Evolutionary conservation across 2,797 vertebrate species (phyloP).

Genomic region (Scolopax rusticola): DNA sequence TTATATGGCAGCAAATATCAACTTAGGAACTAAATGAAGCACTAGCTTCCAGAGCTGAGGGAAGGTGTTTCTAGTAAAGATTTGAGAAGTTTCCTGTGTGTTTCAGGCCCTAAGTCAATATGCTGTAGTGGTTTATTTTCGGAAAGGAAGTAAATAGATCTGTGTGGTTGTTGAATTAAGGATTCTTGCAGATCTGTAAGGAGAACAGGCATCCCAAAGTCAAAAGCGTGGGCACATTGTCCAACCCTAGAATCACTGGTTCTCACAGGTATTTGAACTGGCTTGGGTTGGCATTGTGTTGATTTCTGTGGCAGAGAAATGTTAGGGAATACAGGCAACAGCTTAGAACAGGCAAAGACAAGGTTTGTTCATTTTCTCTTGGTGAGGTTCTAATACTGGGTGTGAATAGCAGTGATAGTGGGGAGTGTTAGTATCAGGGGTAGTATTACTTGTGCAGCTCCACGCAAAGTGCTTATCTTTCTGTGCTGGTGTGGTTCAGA

Average conservation of each 20-base stretch:
- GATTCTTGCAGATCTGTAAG: neutral
- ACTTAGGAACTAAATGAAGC: neutral
- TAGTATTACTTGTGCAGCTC: neutral
- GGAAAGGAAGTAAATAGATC: neutral
- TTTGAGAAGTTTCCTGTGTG: neutral
- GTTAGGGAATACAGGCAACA: neutral
- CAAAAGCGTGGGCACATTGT: fast-evolving
- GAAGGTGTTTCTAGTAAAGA: neutral
- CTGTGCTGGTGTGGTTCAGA: neutral
- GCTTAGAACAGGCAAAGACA: neutral
- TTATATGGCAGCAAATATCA: neutral
- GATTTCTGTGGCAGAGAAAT: neutral
- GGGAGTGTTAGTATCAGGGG: neutral
- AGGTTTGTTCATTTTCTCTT: neutral
- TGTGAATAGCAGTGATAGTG: neutral
- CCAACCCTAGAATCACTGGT: neutral
- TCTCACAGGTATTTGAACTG: neutral
- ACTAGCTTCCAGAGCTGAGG: neutral
- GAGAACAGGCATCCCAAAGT: neutral
- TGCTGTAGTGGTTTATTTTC: neutral
- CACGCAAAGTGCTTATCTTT: fast-evolving
- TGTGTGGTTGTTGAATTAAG: neutral
- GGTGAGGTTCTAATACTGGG: neutral
- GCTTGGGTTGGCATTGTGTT: neutral
- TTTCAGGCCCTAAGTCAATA: neutral